These are phyloP conservation scores for Eilema griseolum DNA, from an alignment of 2,888 invertebrate species.

Conservation along the genomic window DNA sequence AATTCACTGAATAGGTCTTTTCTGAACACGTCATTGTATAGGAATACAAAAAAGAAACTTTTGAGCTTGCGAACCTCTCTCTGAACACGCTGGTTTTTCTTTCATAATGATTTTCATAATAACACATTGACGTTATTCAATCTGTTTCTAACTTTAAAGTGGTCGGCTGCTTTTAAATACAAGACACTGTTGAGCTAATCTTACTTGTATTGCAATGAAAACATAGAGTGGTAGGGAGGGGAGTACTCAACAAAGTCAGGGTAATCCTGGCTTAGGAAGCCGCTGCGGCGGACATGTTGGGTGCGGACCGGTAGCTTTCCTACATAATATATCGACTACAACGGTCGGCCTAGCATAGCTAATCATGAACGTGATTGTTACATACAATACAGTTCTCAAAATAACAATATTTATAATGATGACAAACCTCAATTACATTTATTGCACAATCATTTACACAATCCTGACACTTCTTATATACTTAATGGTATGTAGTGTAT, in stretches of 20 bases:
- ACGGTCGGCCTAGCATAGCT: slow-evolving; percentile 20
- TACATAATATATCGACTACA: slow-evolving; percentile 23
- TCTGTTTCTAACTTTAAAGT: neutral
- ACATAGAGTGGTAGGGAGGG: slow-evolving; percentile 48
- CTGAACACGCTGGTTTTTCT: neutral
- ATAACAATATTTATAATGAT: neutral
- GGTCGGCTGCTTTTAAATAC: neutral
- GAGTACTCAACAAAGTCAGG: slow-evolving; percentile 55
- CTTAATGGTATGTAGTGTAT: no score
- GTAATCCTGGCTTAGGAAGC: slow-evolving; percentile 72
- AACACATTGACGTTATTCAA: no score
- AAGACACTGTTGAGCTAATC: slow-evolving; percentile 48
- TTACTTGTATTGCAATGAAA: slow-evolving; percentile 46
- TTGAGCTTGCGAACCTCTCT: no score
- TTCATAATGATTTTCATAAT: no score
- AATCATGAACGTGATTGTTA: neutral
- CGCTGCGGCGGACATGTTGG: slow-evolving; percentile 45
- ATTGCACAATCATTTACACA: neutral
- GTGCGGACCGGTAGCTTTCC: slow-evolving; percentile 42
- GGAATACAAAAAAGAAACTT: slow-evolving; percentile 31
- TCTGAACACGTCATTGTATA: slow-evolving; percentile 65
- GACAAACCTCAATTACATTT: no score
- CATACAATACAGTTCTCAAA: neutral
- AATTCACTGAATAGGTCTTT: slow-evolving; percentile 67
- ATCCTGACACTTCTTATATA: neutral